Evolutionary conservation across 30 jellyfish, hydroid and myxozoan species (phyloP).

Genomic region (Hydractinia echinata): DNA sequence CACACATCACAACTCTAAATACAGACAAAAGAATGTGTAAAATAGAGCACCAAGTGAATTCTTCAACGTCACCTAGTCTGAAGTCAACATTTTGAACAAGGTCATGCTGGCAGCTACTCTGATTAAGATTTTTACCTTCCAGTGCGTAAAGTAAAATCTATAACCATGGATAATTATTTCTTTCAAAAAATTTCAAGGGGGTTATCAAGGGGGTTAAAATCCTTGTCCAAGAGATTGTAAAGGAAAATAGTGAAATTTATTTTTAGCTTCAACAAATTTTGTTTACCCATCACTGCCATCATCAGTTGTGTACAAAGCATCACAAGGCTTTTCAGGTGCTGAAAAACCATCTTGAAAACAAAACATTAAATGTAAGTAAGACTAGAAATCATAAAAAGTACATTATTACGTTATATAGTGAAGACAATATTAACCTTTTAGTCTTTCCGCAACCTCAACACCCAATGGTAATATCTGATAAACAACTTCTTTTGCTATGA

Average conservation of each 20-base stretch:
- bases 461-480: slow-evolving; percentile 1
- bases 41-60: not conserved
- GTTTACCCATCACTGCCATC: not conserved
- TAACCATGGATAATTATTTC: too few relatives aligned
- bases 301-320: not conserved
- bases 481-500: slow-evolving; percentile 1
- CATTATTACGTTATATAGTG: too few relatives aligned
- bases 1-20: slow-evolving; percentile 5
- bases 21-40: not conserved
- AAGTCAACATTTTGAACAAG: not conserved
- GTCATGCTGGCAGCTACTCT: not conserved
- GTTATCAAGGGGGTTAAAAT: not conserved
- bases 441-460: slow-evolving; percentile 1
- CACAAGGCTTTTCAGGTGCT: too few relatives aligned
- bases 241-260: too few relatives aligned
- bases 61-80: not conserved
- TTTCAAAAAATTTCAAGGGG: too few relatives aligned
- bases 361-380: too few relatives aligned
- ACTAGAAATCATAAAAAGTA: too few relatives aligned
- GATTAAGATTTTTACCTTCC: not conserved
- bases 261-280: too few relatives aligned
- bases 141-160: not conserved
- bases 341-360: too few relatives aligned
- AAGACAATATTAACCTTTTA: not conserved
- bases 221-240: not conserved